Conservation (phyloP, 2,797 vertebrate genomes). For the Oceanodroma leucorhoa region DNA sequence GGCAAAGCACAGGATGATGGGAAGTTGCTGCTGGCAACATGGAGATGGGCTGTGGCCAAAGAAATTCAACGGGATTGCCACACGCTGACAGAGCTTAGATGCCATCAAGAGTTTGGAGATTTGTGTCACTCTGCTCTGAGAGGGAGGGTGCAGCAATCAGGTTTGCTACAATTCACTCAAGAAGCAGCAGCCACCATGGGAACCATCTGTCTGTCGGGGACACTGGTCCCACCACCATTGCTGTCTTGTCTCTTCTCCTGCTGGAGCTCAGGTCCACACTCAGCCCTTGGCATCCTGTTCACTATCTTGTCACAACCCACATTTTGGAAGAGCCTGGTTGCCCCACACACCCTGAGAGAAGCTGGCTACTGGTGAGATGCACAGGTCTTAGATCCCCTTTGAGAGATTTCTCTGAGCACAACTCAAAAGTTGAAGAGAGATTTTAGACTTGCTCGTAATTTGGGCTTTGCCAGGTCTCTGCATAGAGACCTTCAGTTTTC, state of each 20-base stretch:
- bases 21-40: conserved; percentile 34
- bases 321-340: not conserved
- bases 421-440: not conserved
- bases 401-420: not conserved
- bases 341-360: not conserved
- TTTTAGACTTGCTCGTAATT: not conserved
- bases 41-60: conserved; percentile 15
- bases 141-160: not conserved
- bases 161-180: not conserved
- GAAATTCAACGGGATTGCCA: not conserved
- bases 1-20: conserved; percentile 20
- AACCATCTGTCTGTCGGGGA: not conserved
- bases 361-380: not conserved
- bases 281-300: not conserved
- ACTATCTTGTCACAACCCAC: not conserved
- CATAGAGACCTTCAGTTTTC: not conserved
- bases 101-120: not conserved
- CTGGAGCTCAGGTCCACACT: not conserved
- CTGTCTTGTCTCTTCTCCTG: not conserved
- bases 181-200: not conserved
- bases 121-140: not conserved
- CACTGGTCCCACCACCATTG: not conserved
- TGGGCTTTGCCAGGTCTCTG: not conserved
- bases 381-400: not conserved
- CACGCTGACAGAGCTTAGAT: not conserved